Percentiles rank a stretch among this genome's conserved stretches.
phyloP scores from a whole-genome alignment of 2,797 vertebrate genomes.

The Protosalanx chinensis region DNA sequence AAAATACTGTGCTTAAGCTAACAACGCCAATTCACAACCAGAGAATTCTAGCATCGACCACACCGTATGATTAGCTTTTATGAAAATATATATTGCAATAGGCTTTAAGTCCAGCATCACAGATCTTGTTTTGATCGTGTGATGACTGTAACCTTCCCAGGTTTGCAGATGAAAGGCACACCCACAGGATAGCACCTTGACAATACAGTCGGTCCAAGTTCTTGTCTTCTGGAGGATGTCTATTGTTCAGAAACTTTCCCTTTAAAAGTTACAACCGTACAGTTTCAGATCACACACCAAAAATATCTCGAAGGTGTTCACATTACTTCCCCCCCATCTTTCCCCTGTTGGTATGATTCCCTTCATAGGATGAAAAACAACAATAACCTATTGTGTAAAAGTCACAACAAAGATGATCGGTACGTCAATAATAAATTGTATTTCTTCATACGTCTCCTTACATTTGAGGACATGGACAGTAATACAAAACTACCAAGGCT shows the following conservation, averaged over 20 bases:
- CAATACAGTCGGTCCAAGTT: constrained; percentile 10
- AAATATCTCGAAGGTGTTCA: constrained; percentile 9
- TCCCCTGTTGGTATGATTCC: constrained; percentile 42
- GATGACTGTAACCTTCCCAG: constrained; percentile 38
- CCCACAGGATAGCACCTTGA: constrained; percentile 61
- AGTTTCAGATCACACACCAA: constrained; percentile 1
- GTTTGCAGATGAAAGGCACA: constrained; percentile 51
- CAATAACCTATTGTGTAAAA: constrained; percentile 45
- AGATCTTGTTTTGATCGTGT: constrained; percentile 55
- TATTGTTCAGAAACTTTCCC: background rate
- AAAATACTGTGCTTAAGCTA: constrained; percentile 14
- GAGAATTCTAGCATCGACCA: constrained; percentile 15
- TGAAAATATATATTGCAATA: constrained; percentile 57
- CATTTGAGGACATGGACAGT: constrained; percentile 55
- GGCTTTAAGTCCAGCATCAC: constrained; percentile 52
- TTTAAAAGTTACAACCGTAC: constrained; percentile 16
- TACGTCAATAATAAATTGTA: constrained; percentile 65
- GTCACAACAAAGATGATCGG: constrained; percentile 27
- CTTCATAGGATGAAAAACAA: constrained; percentile 36
- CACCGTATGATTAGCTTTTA: constrained; percentile 30
- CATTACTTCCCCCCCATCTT: constrained; percentile 9
- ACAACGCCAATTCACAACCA: background rate
- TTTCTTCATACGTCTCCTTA: constrained; percentile 56
- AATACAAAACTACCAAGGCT: constrained; percentile 67
- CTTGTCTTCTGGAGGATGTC: constrained; percentile 23